Evolutionary conservation across 2,113 vertebrate genomes (phyloP), one percentile per base, ranked within the genome.

Genomic region (Paraplagusia blochii): DNA sequence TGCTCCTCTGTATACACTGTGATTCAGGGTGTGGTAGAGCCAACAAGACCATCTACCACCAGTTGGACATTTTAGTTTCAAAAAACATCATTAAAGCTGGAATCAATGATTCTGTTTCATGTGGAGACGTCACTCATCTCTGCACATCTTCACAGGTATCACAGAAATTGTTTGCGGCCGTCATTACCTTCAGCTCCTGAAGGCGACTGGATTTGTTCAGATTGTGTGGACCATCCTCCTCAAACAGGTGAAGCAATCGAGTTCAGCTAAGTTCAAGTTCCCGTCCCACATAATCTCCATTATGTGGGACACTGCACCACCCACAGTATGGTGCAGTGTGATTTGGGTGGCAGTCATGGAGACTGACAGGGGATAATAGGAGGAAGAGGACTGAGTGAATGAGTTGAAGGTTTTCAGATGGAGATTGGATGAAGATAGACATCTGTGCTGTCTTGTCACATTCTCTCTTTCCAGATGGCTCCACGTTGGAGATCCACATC

Each of bases 1-100:
- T 86, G 45, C 43, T 85, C 0, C 17, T 83, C 48, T 85, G 86
- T 51, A 43, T 2, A 10, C 42, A 10, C 11, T 88, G 86, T 70
- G 79, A 88, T 38, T 76, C 79, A 14, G 79, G 82, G 84, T 88
- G 53, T 8, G 69, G 14, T 16, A 8, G 1, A n/a, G n/a, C n/a
- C n/a, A n/a, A n/a, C n/a, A n/a, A n/a, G n/a, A n/a, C n/a, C n/a
- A n/a, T n/a, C n/a, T n/a, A n/a, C n/a, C n/a, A n/a, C 6, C 33
- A 0, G 9, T 4, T 9, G 7, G n/a, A 47, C 19, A 29, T 29
- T 29, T 29, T 29, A 2, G 6, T 29, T 29, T 29, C 6, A 29
- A 2, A 29, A 29, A 29, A 4, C 22, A 29, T 29, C 6, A 29
- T 4, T 29, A 6, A 2, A 29, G 22, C 6, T 6, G 22, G 22